Conservation (phyloP, 1,140 invertebrate species). For the Araneus ventricosus region DNA sequence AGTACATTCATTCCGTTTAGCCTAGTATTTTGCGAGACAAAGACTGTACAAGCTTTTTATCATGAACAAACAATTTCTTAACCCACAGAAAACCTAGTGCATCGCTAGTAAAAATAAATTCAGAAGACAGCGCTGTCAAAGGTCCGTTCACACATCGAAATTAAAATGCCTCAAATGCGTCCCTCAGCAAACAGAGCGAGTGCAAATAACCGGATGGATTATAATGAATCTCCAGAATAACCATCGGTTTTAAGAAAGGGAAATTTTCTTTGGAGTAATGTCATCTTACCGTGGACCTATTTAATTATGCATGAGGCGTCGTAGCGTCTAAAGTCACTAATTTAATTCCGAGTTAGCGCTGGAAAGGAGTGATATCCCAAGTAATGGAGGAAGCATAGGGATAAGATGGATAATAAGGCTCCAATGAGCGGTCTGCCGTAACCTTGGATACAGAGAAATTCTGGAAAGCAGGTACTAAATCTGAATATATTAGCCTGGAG, state of each 20-base stretch:
- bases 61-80: too few relatives aligned
- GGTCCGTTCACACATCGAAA: not conserved
- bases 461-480: not conserved
- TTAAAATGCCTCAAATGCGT: not conserved
- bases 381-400: not conserved
- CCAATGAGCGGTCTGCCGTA: not conserved
- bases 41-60: not conserved
- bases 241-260: not conserved
- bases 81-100: not conserved
- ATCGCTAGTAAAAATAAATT: not conserved
- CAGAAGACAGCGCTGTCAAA: not conserved
- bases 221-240: not conserved
- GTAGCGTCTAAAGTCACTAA: not conserved
- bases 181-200: not conserved
- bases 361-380: not conserved
- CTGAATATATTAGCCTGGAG: not conserved
- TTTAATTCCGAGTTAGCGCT: not conserved
- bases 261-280: not conserved
- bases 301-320: not conserved
- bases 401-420: not conserved
- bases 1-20: not conserved
- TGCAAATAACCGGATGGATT: conserved; percentile 7
- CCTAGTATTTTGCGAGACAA: too few relatives aligned
- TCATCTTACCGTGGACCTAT: not conserved
- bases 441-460: not conserved